A percentile compares a stretch with the other conserved stretches of the same genome.
Evolutionary conservation across 2,888 invertebrate species (phyloP).

Genomic region (Dastarcus helophoroides): DNA sequence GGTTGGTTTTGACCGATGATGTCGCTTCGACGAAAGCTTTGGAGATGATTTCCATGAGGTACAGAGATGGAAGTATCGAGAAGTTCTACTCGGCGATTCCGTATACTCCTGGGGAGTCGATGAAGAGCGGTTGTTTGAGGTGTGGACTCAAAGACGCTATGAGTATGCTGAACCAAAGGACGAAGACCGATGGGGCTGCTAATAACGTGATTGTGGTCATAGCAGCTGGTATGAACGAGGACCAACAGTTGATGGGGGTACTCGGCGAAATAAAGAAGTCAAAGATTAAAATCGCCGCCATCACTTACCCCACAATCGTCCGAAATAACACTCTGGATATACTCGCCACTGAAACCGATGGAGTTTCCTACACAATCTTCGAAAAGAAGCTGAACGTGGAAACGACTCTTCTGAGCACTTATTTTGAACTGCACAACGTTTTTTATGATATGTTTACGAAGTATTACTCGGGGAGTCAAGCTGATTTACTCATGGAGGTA

Average conservation of each 20-base stretch:
- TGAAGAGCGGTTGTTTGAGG: slow-evolving; percentile 39
- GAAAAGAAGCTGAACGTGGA: slow-evolving; percentile 44
- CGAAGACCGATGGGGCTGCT: slow-evolving; percentile 37
- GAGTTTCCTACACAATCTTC: slow-evolving; percentile 39
- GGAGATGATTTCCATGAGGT: slow-evolving; percentile 29
- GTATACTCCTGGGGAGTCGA: slow-evolving; percentile 41
- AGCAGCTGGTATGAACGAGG: slow-evolving; percentile 42
- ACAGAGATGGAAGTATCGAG: slow-evolving; percentile 18
- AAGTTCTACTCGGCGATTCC: slow-evolving; percentile 35
- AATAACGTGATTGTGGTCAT: slow-evolving; percentile 44
- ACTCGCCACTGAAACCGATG: slow-evolving; percentile 37
- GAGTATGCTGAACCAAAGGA: slow-evolving; percentile 39
- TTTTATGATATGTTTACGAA: slow-evolving; percentile 38
- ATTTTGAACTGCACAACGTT: slow-evolving; percentile 42
- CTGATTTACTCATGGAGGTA: slow-evolving; percentile 39
- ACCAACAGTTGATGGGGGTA: slow-evolving; percentile 33
- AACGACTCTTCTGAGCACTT: slow-evolving; percentile 40
- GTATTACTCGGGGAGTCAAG: slow-evolving; percentile 38
- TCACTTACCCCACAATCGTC: slow-evolving; percentile 43
- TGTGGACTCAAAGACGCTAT: slow-evolving; percentile 37
- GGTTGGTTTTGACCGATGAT: slow-evolving; percentile 39
- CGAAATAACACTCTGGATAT: slow-evolving; percentile 37
- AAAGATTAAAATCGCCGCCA: slow-evolving; percentile 41
- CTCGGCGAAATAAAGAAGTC: slow-evolving; percentile 35
- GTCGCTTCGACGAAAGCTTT: slow-evolving; percentile 31